phyloP scores from a whole-genome alignment of 2,888 invertebrate genomes.

The Eristalis tenax region DNA sequence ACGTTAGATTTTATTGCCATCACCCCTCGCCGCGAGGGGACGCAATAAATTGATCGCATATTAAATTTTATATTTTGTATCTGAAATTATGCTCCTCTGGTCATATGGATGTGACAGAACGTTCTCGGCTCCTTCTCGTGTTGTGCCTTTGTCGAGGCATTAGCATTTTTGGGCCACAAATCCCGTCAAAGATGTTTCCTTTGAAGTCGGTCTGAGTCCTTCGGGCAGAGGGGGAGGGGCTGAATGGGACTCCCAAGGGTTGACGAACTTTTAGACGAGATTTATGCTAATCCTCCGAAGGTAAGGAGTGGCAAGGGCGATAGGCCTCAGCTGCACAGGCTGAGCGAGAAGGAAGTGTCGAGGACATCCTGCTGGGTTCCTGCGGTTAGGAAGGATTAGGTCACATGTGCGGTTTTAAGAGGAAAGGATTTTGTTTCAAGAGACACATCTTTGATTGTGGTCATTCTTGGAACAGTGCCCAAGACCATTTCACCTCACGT shows the following conservation, averaged over 20 bases:
- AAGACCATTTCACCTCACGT: too few relatives aligned
- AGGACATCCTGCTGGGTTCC: background rate
- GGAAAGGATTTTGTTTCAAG: background rate
- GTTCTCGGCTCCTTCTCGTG: background rate
- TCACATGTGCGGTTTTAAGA: background rate
- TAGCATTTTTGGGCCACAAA: background rate
- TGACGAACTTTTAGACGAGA: background rate
- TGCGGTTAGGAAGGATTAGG: background rate
- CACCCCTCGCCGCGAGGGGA: background rate
- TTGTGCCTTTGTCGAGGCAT: background rate
- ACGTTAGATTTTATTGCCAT: background rate
- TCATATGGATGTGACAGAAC: background rate
- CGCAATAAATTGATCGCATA: conserved; percentile 45
- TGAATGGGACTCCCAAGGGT: background rate
- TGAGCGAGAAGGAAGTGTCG: background rate
- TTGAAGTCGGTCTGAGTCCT: background rate
- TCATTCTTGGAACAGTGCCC: background rate
- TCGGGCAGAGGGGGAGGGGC: background rate
- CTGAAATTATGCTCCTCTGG: background rate
- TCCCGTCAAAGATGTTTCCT: background rate
- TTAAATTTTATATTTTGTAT: conserved; percentile 42
- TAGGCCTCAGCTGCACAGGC: background rate
- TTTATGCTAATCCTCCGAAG: background rate
- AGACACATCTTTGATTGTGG: background rate
- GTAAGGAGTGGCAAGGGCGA: background rate